Evolutionary conservation across 2,113 vertebrate species (phyloP), one percentile per base, ranked within the genome.

Genomic region (Hydrochoerus hydrochaeris): DNA sequence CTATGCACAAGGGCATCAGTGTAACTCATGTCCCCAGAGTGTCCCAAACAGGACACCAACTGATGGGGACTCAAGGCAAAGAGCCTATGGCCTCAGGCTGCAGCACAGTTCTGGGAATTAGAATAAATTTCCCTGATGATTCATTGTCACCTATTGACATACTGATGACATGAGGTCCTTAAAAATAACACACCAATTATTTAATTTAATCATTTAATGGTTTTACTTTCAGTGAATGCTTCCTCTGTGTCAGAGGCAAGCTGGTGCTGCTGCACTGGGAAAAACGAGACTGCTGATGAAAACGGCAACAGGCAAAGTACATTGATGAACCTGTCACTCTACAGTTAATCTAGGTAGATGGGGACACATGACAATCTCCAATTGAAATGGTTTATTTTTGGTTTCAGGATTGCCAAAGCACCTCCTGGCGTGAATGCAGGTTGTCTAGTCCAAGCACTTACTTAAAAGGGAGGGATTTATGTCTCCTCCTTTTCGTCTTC

Each of bases 181-280:
- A 41, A 75, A 65, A 88, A 10, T 49, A 62, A 46, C 65, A 32
- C 12, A 77, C 16, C 26, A 75, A 67, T 92, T n/a, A 77, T 71
- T 93, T 92, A 73, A 86, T 82, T 57, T 88, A 69, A 94, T 85
- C 73, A 32, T 85, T 96, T 57, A 60, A 93, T 16, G 7, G 62
- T 41, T 82, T 57, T 41, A 41, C 77, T 85, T 88, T 85, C 82
- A 44, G 2, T 63, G 32, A 84, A 60, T 22, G 94, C 83, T 85
- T 97, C 73, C 60, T 88, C 80, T 67, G 52, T 35, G 30, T 87
- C 32, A 32, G 41, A 87, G 62, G 88, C n/a, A 30, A 75, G 32
- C 4, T 30, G 28, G 28, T 30, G 16, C 54, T 44, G 54, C 60
- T 24, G 8, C 46, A 35, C 44, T 16, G 38, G n/a, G 52, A 67